Conservation (phyloP, 2,888 invertebrate genomes). For the Callosobruchus maculatus region DNA sequence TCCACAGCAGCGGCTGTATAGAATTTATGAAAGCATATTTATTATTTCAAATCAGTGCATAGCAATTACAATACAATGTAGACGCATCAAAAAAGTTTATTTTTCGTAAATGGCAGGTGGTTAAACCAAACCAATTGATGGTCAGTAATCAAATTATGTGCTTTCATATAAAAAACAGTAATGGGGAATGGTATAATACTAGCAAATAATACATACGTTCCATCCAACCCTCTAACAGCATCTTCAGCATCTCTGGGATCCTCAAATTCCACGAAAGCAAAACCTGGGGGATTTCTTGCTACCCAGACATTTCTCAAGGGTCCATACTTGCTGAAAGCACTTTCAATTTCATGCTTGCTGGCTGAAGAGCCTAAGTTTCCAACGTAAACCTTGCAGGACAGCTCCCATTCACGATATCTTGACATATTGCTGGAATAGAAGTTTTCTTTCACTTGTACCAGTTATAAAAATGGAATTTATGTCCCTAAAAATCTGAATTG, state of each 20-base stretch:
- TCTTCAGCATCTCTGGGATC: constrained; percentile 91
- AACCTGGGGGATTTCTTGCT: constrained; percentile 93
- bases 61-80: no score
- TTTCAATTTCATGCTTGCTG: constrained; percentile 89
- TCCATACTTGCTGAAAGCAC: constrained; percentile 90
- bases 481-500: no score
- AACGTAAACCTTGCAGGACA: constrained; percentile 91
- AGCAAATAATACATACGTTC: no score
- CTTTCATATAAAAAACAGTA: no score
- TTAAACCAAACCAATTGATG: no score
- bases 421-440: constrained; percentile 53
- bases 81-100: no score
- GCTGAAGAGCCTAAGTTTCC: constrained; percentile 91
- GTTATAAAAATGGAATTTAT: no score
- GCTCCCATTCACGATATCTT: constrained; percentile 76
- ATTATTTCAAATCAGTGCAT: no score
- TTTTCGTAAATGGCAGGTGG: no score
- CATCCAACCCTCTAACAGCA: constrained; percentile 63
- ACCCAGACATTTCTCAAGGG: constrained; percentile 94
- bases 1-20: constrained; percentile 77
- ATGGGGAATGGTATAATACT: no score
- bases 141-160: no score
- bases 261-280: constrained; percentile 93
- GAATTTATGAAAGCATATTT: no score
- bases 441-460: background rate